phyloP scores from a whole-genome alignment of 2,113 vertebrate genomes.

The Seriola rivoliana region DNA sequence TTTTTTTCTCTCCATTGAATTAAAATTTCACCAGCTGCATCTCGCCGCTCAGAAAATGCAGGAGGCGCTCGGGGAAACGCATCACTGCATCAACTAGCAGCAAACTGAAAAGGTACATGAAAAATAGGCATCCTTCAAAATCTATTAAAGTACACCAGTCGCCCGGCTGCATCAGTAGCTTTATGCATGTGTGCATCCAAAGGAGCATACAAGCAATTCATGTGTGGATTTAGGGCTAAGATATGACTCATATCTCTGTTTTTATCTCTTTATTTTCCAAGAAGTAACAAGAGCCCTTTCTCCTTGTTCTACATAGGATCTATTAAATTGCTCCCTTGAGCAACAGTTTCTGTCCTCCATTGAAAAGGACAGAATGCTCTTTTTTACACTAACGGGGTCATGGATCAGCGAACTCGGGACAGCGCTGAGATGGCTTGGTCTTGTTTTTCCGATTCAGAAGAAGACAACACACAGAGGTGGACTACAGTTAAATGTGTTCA shows the following conservation, averaged over 20 bases:
- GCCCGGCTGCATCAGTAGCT: not conserved
- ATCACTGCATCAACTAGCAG: no score
- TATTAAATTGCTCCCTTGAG: not conserved
- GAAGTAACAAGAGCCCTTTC: conserved; percentile 10
- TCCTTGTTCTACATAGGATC: not conserved
- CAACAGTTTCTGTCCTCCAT: not conserved
- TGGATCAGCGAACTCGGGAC: not conserved
- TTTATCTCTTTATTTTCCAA: not conserved
- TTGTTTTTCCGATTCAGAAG: not conserved
- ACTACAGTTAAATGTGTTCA: not conserved
- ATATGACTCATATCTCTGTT: not conserved
- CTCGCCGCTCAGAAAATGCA: not conserved
- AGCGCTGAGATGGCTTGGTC: not conserved
- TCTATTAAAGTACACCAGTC: not conserved
- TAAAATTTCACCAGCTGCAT: not conserved
- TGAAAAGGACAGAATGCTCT: not conserved
- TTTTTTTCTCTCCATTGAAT: no score
- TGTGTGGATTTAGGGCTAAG: not conserved
- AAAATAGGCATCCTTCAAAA: not conserved
- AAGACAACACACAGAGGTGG: not conserved
- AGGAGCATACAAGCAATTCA: not conserved
- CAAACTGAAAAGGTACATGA: not conserved
- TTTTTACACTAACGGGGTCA: not conserved
- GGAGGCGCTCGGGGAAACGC: no score
- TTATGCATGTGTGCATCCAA: not conserved